Evolutionary conservation across 2,888 invertebrate species (phyloP), one percentile per base, ranked within the genome.

Genomic region (Nomada hirtipes): DNA sequence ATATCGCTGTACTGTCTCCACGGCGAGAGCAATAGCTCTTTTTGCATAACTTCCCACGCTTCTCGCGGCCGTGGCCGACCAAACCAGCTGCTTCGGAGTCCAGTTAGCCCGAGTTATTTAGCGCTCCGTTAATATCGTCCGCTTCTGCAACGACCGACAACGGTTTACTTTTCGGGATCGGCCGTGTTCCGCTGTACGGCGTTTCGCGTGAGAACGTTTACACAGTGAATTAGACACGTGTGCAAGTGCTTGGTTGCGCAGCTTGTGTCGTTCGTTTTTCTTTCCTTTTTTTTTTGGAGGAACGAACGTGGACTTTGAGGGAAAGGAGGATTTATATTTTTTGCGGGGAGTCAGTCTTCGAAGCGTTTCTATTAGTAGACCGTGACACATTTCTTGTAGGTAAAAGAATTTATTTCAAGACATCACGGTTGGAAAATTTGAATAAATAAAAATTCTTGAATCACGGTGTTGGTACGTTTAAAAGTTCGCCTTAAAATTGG

Each of bases 31-130:
- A 52, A 85, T 76, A 68, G 61, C 74, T 86, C 86, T 88, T 89
- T 88, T 87, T 86, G 88, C 89, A 87, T 87, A 88, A 89, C 89
- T 89, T 90, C 89, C 88, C 90, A 91, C 89, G 90, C 88, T 85
- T 84, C 81, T 47, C 59, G 73, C 23, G 83, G 61, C 60, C 73
- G 74, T 70, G 77, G 81, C 69, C 72, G 73, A 79, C 60, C 70
- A 67, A 64, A 75, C 89, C 79, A 65, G 80, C 87, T 82, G 76
- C 83, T 77, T 69, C 78, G 55, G 65, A 84, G 85, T 88, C 88
- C 88, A 88, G 88, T 88, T 88, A 88, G 76, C 65, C 42, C 67
- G 68, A 78, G 82, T 82, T 86, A 86, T 84, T 88, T 86, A 86
- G 83, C 86, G 82, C 81, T 83, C 87, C 83, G 84, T 83, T 86